phyloP scores from a whole-genome alignment of 2,888 invertebrate species.

The Caenorhabditis macrosperma region DNA sequence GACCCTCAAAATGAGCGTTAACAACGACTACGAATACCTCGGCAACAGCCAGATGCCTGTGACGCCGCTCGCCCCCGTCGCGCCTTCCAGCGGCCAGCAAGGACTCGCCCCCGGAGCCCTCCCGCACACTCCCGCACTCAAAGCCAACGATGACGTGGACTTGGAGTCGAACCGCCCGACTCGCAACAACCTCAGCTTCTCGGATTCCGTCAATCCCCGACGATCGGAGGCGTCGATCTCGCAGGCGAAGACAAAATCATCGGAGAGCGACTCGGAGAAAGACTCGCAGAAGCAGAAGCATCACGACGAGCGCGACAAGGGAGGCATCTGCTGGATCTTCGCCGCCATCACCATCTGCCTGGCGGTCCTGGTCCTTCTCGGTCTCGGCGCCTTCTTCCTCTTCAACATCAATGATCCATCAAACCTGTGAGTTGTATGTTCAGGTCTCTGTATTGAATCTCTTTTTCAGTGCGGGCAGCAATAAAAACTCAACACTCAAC shows the following conservation, averaged over 20 bases:
- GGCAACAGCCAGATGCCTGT: conserved; percentile 15
- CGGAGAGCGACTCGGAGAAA: conserved; percentile 22
- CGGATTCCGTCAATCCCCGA: conserved; percentile 1
- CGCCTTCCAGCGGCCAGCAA: conserved; percentile 13
- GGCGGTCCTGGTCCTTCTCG: conserved; percentile 27
- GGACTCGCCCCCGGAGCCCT: too few species aligned
- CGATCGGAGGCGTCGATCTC: conserved; percentile 14
- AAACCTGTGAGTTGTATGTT: too few species aligned
- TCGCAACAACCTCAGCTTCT: conserved; percentile 15
- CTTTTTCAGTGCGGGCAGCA: too few species aligned
- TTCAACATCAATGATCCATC: background rate
- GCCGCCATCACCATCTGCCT: conserved; percentile 26
- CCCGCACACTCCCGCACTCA: conserved; percentile 28
- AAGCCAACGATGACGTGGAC: conserved; percentile 40
- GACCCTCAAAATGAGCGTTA: conserved; percentile 9
- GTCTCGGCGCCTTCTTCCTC: conserved; percentile 26
- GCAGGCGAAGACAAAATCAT: conserved; percentile 4
- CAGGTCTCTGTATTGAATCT: too few species aligned
- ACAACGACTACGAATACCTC: conserved; percentile 42
- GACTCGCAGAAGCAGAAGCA: background rate
- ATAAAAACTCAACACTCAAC: too few species aligned
- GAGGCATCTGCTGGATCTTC: conserved; percentile 31
- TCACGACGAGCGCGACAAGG: background rate
- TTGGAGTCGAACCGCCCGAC: conserved; percentile 35
- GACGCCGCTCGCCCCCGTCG: conserved; percentile 24